Conservation (phyloP, 2,113 vertebrate genomes). For the Megaptera novaeangliae region DNA sequence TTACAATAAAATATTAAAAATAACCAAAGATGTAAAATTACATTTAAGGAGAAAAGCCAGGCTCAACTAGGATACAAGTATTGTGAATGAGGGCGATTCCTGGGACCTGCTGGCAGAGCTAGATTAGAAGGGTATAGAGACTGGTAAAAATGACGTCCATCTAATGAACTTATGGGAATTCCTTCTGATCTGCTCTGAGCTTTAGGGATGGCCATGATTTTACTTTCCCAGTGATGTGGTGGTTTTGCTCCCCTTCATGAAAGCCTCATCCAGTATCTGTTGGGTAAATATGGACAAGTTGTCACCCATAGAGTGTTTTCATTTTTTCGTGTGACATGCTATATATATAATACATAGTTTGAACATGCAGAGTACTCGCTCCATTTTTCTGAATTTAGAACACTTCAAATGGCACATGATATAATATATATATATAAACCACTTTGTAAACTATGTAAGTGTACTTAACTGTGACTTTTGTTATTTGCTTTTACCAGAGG, state of each 20-base stretch:
- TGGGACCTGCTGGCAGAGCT: neutral
- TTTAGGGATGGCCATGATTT: neutral
- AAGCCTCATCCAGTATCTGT: neutral
- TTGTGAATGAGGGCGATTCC: neutral
- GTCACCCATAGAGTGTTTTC: neutral
- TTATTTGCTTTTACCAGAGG: neutral
- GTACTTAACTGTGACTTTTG: neutral
- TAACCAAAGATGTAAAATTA: neutral
- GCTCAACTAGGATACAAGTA: neutral
- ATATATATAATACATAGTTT: neutral
- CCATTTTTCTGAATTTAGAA: neutral
- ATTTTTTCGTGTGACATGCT: neutral
- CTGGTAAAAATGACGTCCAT: neutral
- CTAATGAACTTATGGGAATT: no score
- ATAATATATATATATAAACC: neutral
- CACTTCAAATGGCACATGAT: neutral
- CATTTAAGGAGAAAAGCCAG: neutral
- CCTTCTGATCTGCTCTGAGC: neutral
- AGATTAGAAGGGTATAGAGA: neutral
- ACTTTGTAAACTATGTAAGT: neutral
- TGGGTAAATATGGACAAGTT: neutral
- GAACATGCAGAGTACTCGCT: neutral
- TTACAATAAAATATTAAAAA: neutral
- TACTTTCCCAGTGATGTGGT: neutral
- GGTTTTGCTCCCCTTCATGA: neutral